Conservation (phyloP, 1,140 invertebrate species). For the Brachionus calyciflorus region DNA sequence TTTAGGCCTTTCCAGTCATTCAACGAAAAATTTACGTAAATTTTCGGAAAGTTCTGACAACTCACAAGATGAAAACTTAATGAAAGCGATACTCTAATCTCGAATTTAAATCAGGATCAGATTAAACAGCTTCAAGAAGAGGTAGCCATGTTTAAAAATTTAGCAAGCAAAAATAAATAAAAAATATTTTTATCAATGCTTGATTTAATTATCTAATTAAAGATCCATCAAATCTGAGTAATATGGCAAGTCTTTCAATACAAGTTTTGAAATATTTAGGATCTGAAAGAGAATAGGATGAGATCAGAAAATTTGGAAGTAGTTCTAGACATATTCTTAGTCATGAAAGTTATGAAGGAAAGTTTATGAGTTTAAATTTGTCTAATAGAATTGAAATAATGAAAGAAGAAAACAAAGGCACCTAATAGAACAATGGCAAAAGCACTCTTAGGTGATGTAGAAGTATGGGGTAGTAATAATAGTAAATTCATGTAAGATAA, state of each 20-base stretch:
- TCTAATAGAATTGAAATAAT: neutral
- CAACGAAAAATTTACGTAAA: too few relatives aligned
- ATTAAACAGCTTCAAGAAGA: too few relatives aligned
- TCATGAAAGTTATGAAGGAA: neutral
- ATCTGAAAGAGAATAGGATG: neutral
- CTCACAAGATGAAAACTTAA: too few relatives aligned
- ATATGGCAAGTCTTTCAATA: neutral
- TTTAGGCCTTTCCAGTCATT: too few relatives aligned
- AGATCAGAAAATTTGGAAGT: constrained; percentile 6
- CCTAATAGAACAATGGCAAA: neutral
- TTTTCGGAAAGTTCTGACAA: too few relatives aligned
- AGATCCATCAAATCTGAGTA: neutral
- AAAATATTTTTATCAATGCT: too few relatives aligned
- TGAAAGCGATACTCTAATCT: too few relatives aligned
- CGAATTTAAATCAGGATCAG: too few relatives aligned
- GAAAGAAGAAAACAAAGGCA: neutral
- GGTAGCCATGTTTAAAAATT: too few relatives aligned
- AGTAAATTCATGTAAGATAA: neutral
- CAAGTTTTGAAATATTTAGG: constrained; percentile 19
- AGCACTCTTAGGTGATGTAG: neutral
- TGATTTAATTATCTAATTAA: neutral
- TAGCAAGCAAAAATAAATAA: too few relatives aligned
- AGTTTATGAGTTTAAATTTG: neutral
- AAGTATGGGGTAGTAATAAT: neutral
- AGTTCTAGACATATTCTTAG: neutral